Conservation (phyloP, 2,797 vertebrate species). For the Salmo trutta region DNA sequence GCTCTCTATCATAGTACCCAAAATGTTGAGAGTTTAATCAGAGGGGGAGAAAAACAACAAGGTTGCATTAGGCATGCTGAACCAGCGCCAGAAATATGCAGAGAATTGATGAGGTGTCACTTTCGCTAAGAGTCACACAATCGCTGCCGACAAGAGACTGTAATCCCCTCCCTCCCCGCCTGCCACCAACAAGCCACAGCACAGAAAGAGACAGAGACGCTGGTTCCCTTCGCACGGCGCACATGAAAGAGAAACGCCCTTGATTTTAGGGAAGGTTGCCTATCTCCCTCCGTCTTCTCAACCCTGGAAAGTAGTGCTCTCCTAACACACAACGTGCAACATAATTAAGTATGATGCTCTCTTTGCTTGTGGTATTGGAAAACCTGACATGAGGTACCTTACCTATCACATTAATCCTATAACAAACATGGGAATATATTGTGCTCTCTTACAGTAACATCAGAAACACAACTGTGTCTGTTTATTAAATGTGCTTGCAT, state of each 20-base stretch:
- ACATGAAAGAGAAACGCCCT: conserved; percentile 72
- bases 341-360: conserved; percentile 9
- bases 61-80: conserved; percentile 70
- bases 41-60: conserved; percentile 44
- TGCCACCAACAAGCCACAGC: conserved; percentile 68
- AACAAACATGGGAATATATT: conserved; percentile 45
- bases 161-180: conserved; percentile 74
- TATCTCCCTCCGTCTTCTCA: conserved; percentile 47
- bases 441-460: conserved; percentile 33
- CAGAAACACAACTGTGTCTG: conserved; percentile 37
- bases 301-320: conserved; percentile 55
- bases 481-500: conserved; percentile 57
- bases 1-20: conserved; percentile 32
- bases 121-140: conserved; percentile 79
- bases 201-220: conserved; percentile 44
- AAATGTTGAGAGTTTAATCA: conserved; percentile 49
- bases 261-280: conserved; percentile 75
- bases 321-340: conserved; percentile 30
- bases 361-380: conserved; percentile 15
- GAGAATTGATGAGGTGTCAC: conserved; percentile 81
- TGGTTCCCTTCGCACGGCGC: conserved; percentile 67
- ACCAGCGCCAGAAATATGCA: conserved; percentile 75
- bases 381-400: conserved; percentile 11
- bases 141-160: conserved; percentile 70
- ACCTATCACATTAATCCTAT: conserved; percentile 34